These are phyloP conservation scores for Artibeus lituratus DNA, from an alignment of 2,797 vertebrate species.

Conservation along the genomic window DNA sequence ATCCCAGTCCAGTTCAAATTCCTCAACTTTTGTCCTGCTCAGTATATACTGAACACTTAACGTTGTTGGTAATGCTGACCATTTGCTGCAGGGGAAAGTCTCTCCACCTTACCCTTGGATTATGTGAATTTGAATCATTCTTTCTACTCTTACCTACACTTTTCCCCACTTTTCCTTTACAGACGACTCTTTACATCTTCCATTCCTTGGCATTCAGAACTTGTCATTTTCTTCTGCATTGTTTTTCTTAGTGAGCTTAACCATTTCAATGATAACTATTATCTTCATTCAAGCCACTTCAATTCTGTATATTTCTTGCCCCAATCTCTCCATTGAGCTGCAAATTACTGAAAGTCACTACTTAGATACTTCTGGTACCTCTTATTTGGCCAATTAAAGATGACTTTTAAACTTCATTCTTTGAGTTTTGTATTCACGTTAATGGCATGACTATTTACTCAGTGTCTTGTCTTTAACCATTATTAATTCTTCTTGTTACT, in stretches of 20 bases:
- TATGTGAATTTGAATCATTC: not conserved
- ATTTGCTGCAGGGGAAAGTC: not conserved
- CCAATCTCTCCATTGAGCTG: not conserved
- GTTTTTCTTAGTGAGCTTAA: not conserved
- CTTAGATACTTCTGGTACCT: not conserved
- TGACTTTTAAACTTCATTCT: not conserved
- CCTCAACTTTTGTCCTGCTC: not conserved
- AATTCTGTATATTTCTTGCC: not conserved
- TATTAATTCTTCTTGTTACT: not conserved
- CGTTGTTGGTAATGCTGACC: too few relatives aligned
- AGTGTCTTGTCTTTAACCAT: not conserved
- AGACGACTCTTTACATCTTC: not conserved
- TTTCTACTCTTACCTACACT: not conserved
- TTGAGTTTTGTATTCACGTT: not conserved
- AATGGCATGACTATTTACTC: not conserved
- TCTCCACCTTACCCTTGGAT: not conserved
- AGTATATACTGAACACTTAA: not conserved
- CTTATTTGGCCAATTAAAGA: not conserved
- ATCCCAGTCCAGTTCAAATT: not conserved
- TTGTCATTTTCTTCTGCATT: not conserved
- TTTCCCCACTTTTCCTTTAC: not conserved
- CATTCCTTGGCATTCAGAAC: not conserved
- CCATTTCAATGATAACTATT: not conserved
- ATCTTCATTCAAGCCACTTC: not conserved
- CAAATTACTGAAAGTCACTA: not conserved